Evolutionary conservation across 1,140 invertebrate species (phyloP).

Genomic region (Pinna nobilis): DNA sequence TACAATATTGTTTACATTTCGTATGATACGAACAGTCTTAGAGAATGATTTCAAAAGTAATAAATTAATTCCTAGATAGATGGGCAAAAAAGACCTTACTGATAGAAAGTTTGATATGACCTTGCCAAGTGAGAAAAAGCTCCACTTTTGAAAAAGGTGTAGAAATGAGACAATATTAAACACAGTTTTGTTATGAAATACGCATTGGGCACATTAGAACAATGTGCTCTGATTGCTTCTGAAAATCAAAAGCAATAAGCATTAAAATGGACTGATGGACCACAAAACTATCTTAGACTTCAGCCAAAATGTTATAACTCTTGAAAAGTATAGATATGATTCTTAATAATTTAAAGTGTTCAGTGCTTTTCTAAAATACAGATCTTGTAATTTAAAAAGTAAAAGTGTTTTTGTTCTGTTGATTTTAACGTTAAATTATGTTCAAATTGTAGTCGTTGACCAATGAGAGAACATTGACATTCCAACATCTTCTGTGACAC

Average conservation of each 20-base stretch:
- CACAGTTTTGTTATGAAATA: neutral
- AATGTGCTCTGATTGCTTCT: neutral
- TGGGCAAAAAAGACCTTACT: neutral
- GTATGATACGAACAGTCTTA: neutral
- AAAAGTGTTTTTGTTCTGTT: no score
- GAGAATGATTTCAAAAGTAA: neutral
- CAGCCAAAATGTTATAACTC: neutral
- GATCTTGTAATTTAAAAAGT: no score
- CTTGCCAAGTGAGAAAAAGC: neutral
- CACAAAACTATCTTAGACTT: no score
- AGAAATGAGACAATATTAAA: neutral
- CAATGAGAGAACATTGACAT: no score
- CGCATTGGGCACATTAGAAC: neutral
- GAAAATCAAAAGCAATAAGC: no score
- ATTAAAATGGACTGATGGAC: no score
- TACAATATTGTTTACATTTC: neutral
- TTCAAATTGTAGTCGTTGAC: no score
- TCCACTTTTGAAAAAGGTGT: neutral
- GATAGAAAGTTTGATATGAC: neutral
- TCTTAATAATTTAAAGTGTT: no score
- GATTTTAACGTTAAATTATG: no score
- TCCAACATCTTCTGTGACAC: no score
- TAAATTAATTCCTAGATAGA: neutral
- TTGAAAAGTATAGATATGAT: no score
- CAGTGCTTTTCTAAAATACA: no score